Conservation (phyloP, 2,113 vertebrate genomes). For the Zosterops pallidus region DNA sequence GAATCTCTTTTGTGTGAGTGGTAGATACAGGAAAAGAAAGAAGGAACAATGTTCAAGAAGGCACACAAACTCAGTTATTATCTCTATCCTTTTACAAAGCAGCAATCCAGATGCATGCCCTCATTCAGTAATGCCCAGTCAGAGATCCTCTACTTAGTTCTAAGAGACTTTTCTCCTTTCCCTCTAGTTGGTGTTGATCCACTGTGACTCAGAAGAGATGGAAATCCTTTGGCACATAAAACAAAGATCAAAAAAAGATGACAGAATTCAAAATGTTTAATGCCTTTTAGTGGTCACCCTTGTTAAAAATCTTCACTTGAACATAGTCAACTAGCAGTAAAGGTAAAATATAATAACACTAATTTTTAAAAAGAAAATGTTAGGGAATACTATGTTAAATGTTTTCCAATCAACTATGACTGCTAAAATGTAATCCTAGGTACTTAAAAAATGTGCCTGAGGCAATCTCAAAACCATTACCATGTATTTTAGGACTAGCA, state of each 20-base stretch:
- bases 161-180: not conserved
- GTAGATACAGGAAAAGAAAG: not conserved
- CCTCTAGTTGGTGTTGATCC: not conserved
- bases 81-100: not conserved
- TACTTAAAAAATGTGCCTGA: not conserved
- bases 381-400: not conserved
- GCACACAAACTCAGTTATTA: not conserved
- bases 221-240: not conserved
- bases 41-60: not conserved
- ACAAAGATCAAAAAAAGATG: not conserved
- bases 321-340: not conserved
- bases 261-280: not conserved
- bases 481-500: not conserved
- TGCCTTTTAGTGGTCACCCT: not conserved
- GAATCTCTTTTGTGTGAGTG: not conserved
- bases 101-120: not conserved
- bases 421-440: not conserved
- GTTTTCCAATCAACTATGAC: not conserved
- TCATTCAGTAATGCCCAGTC: not conserved
- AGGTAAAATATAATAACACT: not conserved
- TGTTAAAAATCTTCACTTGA: not conserved
- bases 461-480: not conserved
- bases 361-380: rapidly evolving
- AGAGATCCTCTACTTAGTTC: not conserved
- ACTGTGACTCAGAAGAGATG: not conserved